These are phyloP conservation scores for Charaxes varanes DNA, from an alignment of 1,140 invertebrate genomes.

Conservation along the genomic window DNA sequence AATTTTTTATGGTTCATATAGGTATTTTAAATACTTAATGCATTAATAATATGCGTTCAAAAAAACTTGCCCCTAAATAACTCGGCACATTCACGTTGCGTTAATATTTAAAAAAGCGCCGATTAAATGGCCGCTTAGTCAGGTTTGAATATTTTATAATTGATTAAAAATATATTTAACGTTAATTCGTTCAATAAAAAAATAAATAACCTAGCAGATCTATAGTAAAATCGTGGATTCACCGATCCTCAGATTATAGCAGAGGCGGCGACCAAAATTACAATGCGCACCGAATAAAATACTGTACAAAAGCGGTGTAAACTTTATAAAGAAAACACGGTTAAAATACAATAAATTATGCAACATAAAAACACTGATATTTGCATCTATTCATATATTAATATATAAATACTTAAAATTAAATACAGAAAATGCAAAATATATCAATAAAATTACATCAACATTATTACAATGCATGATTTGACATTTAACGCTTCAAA, in stretches of 20 bases:
- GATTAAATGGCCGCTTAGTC: constrained; percentile 29
- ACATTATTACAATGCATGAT: background rate
- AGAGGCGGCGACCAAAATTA: constrained; percentile 28
- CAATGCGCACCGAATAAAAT: constrained; percentile 23
- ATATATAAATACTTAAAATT: constrained; percentile 33
- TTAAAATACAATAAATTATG: constrained; percentile 66
- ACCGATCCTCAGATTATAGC: constrained; percentile 13
- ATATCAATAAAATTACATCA: constrained; percentile 21
- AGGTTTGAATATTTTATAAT: constrained; percentile 15
- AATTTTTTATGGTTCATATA: too few relatives aligned
- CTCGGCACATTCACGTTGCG: too few relatives aligned
- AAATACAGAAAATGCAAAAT: constrained; percentile 38
- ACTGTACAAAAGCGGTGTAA: constrained; percentile 55
- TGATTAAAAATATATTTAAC: background rate
- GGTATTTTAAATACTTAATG: too few relatives aligned
- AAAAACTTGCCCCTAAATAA: too few relatives aligned
- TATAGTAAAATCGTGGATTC: constrained; percentile 30
- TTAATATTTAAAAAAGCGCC: constrained; percentile 9
- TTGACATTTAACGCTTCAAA: constrained; percentile 5
- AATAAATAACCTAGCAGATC: constrained; percentile 58
- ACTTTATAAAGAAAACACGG: constrained; percentile 50
- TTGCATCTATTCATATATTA: constrained; percentile 25
- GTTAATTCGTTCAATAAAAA: constrained; percentile 17
- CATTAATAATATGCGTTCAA: too few relatives aligned
- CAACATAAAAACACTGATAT: constrained; percentile 49